Evolutionary conservation across 2,888 invertebrate genomes (phyloP).

Genomic region (Scrobipalpa costella): DNA sequence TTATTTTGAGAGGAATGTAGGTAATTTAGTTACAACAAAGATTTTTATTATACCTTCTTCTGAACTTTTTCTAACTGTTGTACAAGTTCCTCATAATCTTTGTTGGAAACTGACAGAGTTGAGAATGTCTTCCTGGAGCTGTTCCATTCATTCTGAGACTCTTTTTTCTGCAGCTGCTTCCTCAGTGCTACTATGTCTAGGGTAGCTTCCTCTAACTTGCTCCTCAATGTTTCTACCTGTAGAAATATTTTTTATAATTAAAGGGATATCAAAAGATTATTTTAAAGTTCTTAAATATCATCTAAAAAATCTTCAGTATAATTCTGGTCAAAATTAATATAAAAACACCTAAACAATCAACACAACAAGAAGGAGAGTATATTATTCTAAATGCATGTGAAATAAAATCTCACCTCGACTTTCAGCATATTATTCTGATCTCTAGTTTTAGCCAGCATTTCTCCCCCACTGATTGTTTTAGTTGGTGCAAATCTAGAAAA

Average conservation of each 20-base stretch:
- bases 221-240: conserved; percentile 85
- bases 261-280: too few relatives aligned
- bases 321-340: too few relatives aligned
- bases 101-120: conserved; percentile 43
- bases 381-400: too few relatives aligned
- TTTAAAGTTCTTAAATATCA: too few relatives aligned
- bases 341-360: too few relatives aligned
- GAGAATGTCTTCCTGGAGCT: conserved; percentile 35
- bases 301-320: too few relatives aligned
- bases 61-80: conserved; percentile 84
- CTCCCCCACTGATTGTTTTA: conserved; percentile 77
- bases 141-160: conserved; percentile 44
- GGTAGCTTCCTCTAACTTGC: conserved; percentile 85
- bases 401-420: conserved; percentile 69
- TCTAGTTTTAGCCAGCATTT: conserved; percentile 80
- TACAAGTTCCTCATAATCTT: conserved; percentile 85
- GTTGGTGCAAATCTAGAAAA: conserved; percentile 61
- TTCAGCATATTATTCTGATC: conserved; percentile 82
- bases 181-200: conserved; percentile 86
- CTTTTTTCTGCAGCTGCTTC: conserved; percentile 65
- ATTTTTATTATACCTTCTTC: conserved; percentile 76
- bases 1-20: too few relatives aligned
- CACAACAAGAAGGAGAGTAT: too few relatives aligned
- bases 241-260: neutral
- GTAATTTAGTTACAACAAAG: neutral